Percentiles rank a stretch among this genome's conserved stretches.
Evolutionary conservation across 2,888 invertebrate species (phyloP).

Genomic region (Eristalis pertinax): DNA sequence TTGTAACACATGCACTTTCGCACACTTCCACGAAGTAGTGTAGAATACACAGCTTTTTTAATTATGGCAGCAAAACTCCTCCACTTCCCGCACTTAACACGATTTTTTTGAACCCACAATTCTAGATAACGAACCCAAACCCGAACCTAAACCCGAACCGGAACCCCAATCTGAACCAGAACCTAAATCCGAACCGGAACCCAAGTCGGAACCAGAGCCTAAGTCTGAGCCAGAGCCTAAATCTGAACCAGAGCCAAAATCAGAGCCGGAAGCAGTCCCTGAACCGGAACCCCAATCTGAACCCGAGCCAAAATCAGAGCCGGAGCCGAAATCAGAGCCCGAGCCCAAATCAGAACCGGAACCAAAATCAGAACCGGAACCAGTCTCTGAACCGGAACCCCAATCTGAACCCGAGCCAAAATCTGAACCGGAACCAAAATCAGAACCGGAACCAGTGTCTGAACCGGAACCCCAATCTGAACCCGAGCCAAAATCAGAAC

Average conservation of each 20-base stretch:
- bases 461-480: slow-evolving; percentile 79
- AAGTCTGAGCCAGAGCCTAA: slow-evolving; percentile 78
- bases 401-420: slow-evolving; percentile 79
- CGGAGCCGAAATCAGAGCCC: slow-evolving; percentile 81
- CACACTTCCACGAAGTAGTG: slow-evolving; percentile 60
- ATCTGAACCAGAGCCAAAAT: slow-evolving; percentile 81
- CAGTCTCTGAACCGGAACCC: slow-evolving; percentile 77
- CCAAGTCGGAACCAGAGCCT: slow-evolving; percentile 81
- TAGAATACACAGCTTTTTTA: slow-evolving; percentile 54
- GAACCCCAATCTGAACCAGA: slow-evolving; percentile 81
- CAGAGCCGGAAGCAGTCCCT: slow-evolving; percentile 81
- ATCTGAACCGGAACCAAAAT: slow-evolving; percentile 81
- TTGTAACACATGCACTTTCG: slow-evolving; percentile 51
- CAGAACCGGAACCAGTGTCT: slow-evolving; percentile 81
- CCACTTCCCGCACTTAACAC: slow-evolving; percentile 63
- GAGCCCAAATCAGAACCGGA: slow-evolving; percentile 81
- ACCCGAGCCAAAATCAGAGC: slow-evolving; percentile 71
- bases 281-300: slow-evolving; percentile 81
- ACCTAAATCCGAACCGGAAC: slow-evolving; percentile 80
- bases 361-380: slow-evolving; percentile 78
- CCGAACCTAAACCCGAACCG: slow-evolving; percentile 78
- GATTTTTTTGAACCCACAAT: slow-evolving; percentile 31
- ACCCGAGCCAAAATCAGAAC: slow-evolving; percentile 79
- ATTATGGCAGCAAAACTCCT: slow-evolving; percentile 12
- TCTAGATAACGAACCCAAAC: slow-evolving; percentile 76